Evolutionary conservation across 1,140 invertebrate genomes (phyloP), one percentile per base, ranked within the genome.

Genomic region (Penaeus vannamei): DNA sequence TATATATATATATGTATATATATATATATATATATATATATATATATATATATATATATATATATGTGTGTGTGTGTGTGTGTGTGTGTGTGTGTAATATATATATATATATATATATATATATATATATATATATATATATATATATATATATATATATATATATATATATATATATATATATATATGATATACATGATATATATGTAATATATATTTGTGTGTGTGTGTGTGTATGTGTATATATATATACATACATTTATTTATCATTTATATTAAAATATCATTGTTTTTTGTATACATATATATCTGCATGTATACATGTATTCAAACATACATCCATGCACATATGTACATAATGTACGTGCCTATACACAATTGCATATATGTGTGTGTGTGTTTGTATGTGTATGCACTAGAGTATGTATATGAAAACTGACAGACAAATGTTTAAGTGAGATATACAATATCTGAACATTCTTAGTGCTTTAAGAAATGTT

Each of bases 381-480:
- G 29, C 62, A 80, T 87, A 87, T 87, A 82, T 87, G 61, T 87
- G 46, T 88, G 46, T 66, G 53, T 88, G 61, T 66, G 46, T 22
- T 12, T 72, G 53, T 62, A 26, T 84, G 26, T 59, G 17, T 60
- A 4, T 84, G 19, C 62, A 26, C 23, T 23, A n/a, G 53, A 17
- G 29, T 5, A 84, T 81, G 59, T 19, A 62, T 80, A 80, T 87
- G 61, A 20, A 81, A 46, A 80, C 36, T 36, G 36, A 87, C 17
- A 61, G 22, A 60, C 12, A 61, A 29, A 81, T 81, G 32, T 81
- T 42, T 80, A 80, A 42, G 32, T 81, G 46, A 29, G 23, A 42
- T 42, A 42, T 29, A 42, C 32, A 42, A 81, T 42, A 46, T 81
- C n/a, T 46, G n/a, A 42, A 81, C 53, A 80, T 81, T 26, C 20